Evolutionary conservation across 2,113 vertebrate species (phyloP).

Genomic region (Indicator indicator): DNA sequence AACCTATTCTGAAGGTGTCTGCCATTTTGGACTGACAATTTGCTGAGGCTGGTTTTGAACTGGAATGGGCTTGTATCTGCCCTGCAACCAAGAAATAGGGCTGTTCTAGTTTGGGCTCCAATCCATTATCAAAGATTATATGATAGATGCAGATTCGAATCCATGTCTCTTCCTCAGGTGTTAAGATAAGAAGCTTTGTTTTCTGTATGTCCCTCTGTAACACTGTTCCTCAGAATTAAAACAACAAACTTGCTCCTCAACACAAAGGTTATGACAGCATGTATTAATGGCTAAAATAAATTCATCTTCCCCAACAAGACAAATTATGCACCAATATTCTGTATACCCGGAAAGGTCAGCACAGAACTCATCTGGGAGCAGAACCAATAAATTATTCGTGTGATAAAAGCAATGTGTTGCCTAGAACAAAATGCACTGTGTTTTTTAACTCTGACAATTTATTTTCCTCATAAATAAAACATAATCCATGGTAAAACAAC

Average conservation of each 20-base stretch:
- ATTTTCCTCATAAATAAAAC: constrained; percentile 87
- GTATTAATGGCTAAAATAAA: constrained; percentile 49
- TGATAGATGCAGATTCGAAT: not conserved
- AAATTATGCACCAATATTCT: constrained; percentile 13
- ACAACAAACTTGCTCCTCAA: not conserved
- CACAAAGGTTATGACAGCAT: constrained; percentile 15
- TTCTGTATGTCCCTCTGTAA: not conserved
- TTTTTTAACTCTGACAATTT: constrained; percentile 84
- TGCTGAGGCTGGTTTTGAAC: not conserved
- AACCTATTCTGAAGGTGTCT: not conserved
- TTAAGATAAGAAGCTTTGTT: not conserved
- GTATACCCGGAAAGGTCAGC: constrained; percentile 77
- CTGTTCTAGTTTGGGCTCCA: not conserved
- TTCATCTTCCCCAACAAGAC: constrained; percentile 42
- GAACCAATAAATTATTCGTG: constrained; percentile 86
- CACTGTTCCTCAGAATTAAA: not conserved
- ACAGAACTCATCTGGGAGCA: constrained; percentile 69
- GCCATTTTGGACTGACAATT: not conserved
- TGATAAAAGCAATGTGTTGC: constrained; percentile 84
- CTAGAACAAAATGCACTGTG: constrained; percentile 84
- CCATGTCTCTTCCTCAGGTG: not conserved
- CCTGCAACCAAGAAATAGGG: not conserved
- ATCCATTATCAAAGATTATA: not conserved
- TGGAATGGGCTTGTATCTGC: not conserved
- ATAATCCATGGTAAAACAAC: constrained; percentile 77